Evolutionary conservation across 2,888 invertebrate genomes (phyloP).

Genomic region (Drosophila falleni): DNA sequence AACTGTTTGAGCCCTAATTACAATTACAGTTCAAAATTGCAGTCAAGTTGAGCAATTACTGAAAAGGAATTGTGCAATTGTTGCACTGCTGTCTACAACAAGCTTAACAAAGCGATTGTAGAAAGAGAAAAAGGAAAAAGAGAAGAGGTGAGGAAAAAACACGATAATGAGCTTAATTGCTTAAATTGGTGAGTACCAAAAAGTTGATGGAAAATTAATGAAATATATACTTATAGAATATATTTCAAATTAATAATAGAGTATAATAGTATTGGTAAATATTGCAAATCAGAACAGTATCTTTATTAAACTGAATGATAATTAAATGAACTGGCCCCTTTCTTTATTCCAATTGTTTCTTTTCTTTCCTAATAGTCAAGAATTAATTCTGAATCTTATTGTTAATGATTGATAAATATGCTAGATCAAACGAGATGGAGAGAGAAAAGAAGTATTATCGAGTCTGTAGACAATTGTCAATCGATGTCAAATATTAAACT

Average conservation of each 20-base stretch:
- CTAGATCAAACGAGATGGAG: background rate
- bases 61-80: conserved; percentile 53
- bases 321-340: no score
- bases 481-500: conserved; percentile 33
- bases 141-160: background rate
- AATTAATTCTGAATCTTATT: background rate
- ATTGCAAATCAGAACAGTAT: background rate
- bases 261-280: no score
- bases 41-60: conserved; percentile 66
- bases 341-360: background rate
- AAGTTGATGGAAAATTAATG: background rate
- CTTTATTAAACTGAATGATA: background rate
- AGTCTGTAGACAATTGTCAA: conserved; percentile 11
- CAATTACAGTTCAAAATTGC: conserved; percentile 57
- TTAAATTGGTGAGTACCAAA: background rate
- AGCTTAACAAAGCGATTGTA: conserved; percentile 18
- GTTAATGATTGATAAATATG: conserved; percentile 14
- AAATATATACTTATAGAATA: background rate
- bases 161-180: background rate
- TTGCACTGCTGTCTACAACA: conserved; percentile 37
- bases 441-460: background rate
- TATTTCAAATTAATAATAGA: background rate
- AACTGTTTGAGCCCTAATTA: conserved; percentile 46
- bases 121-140: no score
- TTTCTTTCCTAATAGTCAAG: background rate